Base-by-base conservation (phyloP, 2,888 invertebrate species). In the Cheilosia urbana region DNA sequence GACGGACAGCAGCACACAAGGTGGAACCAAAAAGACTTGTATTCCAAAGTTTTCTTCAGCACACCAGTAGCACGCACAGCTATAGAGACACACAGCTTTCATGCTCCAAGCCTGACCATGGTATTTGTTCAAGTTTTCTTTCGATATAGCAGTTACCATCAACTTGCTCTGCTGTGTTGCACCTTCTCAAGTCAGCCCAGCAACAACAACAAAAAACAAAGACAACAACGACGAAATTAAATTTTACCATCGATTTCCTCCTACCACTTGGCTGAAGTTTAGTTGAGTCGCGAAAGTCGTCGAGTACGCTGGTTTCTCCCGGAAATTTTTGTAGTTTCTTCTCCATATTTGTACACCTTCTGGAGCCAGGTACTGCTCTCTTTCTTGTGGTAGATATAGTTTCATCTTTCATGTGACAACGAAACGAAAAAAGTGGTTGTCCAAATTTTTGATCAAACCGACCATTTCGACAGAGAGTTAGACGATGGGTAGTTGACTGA, bases 271-370 rank as follows among this genome's bases (percentile, higher is more conserved):
- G 76, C 66, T 63, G 68, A 85, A 81, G 81, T 85, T 92, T 90
- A 92, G 92, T 92, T 91, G 91, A 90, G 90, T 92, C 92, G 92
- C 91, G 92, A 91, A 92, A 92, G 92, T 91, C 91, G 91, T 91
- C 90, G 91, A 91, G 92, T 91, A 89, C 90, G 91, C 88, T 88
- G 88, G 88, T 88, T 85, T 88, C 68, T 82, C 77, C 75, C 76
- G 37, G 51, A 84, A 13, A 24, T 24, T 42, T 55, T 51, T 42
- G 17, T n/a, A 55, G 40, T 77, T 77, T 42, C 51, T 45, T 63
- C 21, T 34, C 47, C 19, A 27, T 51, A 63, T 75, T 80, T 58
- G 65, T 71, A 68, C 63, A 75, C 47, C 45, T 15, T 90, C 71
- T 87, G 87, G 72, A 73, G 77, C 88, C 87, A 84, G 82, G 65